phyloP scores from a whole-genome alignment of 2,797 vertebrate species.

The Loris lydekkerianus region DNA sequence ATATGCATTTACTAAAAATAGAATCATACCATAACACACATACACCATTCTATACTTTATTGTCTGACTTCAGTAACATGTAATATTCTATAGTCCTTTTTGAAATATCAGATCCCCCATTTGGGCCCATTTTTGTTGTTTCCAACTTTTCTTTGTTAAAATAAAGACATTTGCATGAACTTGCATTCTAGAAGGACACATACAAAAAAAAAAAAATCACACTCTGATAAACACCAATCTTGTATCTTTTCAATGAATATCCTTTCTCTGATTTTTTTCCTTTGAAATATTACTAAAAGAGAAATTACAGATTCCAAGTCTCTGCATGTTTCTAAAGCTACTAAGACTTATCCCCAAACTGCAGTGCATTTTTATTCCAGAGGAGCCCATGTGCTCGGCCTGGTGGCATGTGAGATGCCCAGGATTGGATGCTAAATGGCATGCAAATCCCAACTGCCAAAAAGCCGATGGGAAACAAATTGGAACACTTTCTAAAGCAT shows the following conservation, averaged over 20 bases:
- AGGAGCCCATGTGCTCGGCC: background rate
- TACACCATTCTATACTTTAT: background rate
- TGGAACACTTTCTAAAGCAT: conserved; percentile 80
- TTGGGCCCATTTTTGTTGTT: background rate
- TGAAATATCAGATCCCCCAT: background rate
- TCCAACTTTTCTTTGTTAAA: conserved; percentile 56
- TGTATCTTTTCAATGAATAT: background rate
- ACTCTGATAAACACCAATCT: background rate
- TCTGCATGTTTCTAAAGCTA: background rate
- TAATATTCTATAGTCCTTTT: background rate
- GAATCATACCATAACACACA: background rate
- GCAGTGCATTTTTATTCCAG: background rate
- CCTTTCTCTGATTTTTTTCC: conserved; percentile 25
- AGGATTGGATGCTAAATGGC: conserved; percentile 37
- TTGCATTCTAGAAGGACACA: conserved; percentile 25
- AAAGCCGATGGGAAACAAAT: conserved; percentile 79
- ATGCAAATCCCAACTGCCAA: conserved; percentile 75
- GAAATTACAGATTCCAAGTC: conserved; percentile 33
- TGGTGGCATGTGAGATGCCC: background rate
- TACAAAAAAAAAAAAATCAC: background rate
- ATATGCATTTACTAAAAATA: background rate
- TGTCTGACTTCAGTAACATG: conserved; percentile 22
- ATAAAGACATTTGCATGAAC: background rate
- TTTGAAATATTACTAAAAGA: conserved; percentile 32
- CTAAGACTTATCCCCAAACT: conserved; percentile 29